phyloP scores from a whole-genome alignment of 1,140 invertebrate genomes.

The Drosophila prosaltans region DNA sequence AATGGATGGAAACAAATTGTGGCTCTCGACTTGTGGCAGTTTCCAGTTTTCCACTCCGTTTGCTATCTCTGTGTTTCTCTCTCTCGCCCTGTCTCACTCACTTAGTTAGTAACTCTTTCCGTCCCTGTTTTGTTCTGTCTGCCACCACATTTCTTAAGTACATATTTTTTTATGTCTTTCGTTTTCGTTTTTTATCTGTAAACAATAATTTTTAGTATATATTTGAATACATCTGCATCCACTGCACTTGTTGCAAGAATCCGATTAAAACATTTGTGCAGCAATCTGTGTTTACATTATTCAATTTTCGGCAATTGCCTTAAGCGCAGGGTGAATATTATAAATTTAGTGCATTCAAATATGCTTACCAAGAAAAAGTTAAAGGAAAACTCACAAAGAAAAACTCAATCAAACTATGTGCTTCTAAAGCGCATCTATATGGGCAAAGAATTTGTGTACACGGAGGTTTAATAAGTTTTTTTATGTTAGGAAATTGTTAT shows the following conservation, averaged over 20 bases:
- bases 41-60: slow-evolving; percentile 24
- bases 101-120: no score
- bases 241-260: slow-evolving; percentile 8
- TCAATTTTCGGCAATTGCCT: slow-evolving; percentile 56
- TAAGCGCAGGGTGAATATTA: slow-evolving; percentile 60
- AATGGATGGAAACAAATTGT: slow-evolving; percentile 66
- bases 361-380: slow-evolving; percentile 19
- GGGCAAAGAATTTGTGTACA: background rate
- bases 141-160: slow-evolving; percentile 47
- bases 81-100: background rate
- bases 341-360: slow-evolving; percentile 48
- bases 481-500: no score
- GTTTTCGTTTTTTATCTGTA: slow-evolving; percentile 58
- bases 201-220: slow-evolving; percentile 70
- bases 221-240: slow-evolving; percentile 40
- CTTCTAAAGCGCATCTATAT: no score
- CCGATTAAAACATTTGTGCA: slow-evolving; percentile 9
- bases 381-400: background rate
- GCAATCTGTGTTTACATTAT: slow-evolving; percentile 60
- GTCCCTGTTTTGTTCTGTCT: slow-evolving; percentile 32
- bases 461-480: background rate
- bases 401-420: no score
- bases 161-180: slow-evolving; percentile 53
- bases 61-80: slow-evolving; percentile 17
- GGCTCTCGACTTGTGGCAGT: slow-evolving; percentile 23